A percentile compares a stretch with the other conserved stretches of the same genome.
Conservation (phyloP, 2,797 vertebrate genomes). For the Spinibarbus caldwelli region DNA sequence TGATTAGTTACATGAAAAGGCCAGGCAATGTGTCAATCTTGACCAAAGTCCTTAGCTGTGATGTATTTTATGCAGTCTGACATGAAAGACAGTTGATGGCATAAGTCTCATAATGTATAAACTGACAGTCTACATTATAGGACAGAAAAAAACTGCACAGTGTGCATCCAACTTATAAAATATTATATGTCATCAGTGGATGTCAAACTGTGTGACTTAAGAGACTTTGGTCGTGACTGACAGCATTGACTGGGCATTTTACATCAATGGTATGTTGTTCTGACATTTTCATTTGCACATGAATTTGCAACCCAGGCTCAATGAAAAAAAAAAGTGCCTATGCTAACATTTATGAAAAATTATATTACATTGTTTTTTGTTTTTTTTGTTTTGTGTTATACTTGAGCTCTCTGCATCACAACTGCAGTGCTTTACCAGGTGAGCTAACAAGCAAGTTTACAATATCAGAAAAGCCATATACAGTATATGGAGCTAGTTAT, state of each 20-base stretch:
- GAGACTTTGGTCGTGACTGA: background rate
- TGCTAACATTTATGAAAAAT: background rate
- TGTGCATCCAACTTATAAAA: background rate
- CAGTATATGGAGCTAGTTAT: too few relatives aligned
- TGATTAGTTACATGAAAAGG: background rate
- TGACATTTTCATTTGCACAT: background rate
- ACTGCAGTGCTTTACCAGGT: background rate
- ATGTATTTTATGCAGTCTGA: background rate
- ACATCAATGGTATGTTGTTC: background rate
- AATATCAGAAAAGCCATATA: background rate
- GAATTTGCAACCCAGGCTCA: background rate
- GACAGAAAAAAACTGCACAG: background rate
- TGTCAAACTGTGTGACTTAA: background rate
- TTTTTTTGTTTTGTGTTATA: too few relatives aligned
- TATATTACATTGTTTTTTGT: background rate
- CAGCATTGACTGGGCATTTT: background rate
- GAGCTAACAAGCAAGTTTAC: background rate
- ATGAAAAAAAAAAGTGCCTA: background rate
- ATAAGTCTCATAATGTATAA: background rate
- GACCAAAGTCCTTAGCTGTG: background rate
- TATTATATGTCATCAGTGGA: background rate
- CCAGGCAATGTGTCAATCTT: background rate
- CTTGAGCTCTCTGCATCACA: background rate
- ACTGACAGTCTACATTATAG: background rate
- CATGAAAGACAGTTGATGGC: background rate